phyloP scores from a whole-genome alignment of 2,113 vertebrate species.

The Strix uralensis region DNA sequence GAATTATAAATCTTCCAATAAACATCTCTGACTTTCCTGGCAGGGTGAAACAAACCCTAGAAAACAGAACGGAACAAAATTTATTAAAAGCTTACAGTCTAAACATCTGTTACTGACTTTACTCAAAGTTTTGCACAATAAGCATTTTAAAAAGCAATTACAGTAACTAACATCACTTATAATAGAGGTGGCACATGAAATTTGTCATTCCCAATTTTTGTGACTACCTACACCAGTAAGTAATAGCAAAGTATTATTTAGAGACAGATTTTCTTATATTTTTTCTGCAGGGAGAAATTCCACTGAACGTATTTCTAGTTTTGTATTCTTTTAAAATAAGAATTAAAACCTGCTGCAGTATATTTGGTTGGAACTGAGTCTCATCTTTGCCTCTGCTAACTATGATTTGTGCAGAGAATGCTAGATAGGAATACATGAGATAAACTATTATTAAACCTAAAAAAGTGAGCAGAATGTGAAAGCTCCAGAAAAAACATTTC shows the following conservation, averaged over 20 bases:
- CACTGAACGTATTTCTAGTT: neutral
- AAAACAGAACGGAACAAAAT: neutral
- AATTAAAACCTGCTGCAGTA: neutral
- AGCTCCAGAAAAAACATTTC: neutral
- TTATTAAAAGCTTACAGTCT: neutral
- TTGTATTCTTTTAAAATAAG: neutral
- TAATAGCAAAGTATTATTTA: neutral
- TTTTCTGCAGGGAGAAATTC: neutral
- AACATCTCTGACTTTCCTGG: slow-evolving; percentile 95
- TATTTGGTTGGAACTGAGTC: neutral
- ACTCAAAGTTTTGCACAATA: neutral
- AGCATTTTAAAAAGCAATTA: neutral
- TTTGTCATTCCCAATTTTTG: neutral
- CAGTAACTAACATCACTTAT: neutral
- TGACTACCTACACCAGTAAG: neutral
- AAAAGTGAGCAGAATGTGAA: neutral
- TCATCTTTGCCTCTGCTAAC: neutral
- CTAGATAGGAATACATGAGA: neutral
- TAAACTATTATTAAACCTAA: neutral
- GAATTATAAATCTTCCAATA: slow-evolving; percentile 99
- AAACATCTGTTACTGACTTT: neutral
- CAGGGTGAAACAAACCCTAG: slow-evolving; percentile 97
- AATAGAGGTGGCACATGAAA: neutral
- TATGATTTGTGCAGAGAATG: neutral
- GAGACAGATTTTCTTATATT: neutral